Base-by-base conservation (phyloP, 2,113 vertebrate species). In the Bos indicus region DNA sequence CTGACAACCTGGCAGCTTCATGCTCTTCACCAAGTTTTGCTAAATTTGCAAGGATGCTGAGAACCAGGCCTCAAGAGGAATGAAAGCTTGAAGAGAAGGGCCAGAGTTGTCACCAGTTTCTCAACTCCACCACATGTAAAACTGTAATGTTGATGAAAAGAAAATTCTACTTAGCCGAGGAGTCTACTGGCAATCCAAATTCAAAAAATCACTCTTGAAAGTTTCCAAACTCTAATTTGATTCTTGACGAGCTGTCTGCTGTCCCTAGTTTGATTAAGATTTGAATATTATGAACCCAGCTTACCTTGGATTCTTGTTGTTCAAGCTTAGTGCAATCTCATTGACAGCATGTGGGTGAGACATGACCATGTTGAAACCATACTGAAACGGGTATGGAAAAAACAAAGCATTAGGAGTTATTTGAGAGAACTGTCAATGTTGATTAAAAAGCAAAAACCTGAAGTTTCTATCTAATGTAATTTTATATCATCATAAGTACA, bases 291-390 rank as follows among this genome's bases (percentile, higher is more conserved):
- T 80, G 13, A 30, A 81, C 48, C 0, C 71, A 15, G 14, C 98
- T 99, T 98, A 99, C 99, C 99, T 99, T 97, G 99, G 99, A 93
- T 99, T 99, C 98, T 99, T 99, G 99, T 99, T 99, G 99, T 99
- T 99, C 78, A 99, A 97, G 54, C 99, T 99, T 14, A 99, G 99
- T 57, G 99, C 99, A 67, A 99, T 99, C 98, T 99, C 99, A 1
- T 99, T 99, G 54, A 99, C 99, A 3, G 99, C 99, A 15, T 99
- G 99, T 0, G 99, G 99, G 33, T 99, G 99, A 0, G 99, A 99
- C 99, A 99, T 99, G 57, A 99, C 99, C 99, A 99, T 99, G 98
- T 99, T 99, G 99, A 99, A 99, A 23, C 99, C 99, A 0, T 99
- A 99, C 99, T 99, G 97, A 60, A 97, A 93, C 57, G 5, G 83